Conservation (phyloP, 2,797 vertebrate genomes). For the Discoglossus pictus region DNA sequence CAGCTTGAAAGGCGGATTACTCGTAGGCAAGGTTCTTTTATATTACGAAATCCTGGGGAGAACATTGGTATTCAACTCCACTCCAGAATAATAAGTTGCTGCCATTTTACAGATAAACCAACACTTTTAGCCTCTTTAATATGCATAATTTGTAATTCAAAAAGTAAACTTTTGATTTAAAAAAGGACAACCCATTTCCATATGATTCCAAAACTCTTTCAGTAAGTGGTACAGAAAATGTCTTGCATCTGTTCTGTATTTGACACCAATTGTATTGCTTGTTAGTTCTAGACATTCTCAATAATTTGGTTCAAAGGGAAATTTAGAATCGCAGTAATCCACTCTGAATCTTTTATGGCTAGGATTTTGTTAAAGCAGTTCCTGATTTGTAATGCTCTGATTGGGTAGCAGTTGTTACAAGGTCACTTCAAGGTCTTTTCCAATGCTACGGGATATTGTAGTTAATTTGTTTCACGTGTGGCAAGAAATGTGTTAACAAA, state of each 20-base stretch:
- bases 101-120: too few relatives aligned
- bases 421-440: conserved; percentile 15
- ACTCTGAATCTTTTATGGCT: conserved; percentile 6
- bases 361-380: conserved; percentile 19
- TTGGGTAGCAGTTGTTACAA: neutral
- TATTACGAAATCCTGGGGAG: too few relatives aligned
- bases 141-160: neutral
- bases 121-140: neutral
- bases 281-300: conserved; percentile 15
- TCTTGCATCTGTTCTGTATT: conserved; percentile 4
- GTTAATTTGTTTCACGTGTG: too few relatives aligned
- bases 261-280: conserved; percentile 23
- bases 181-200: neutral
- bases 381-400: conserved; percentile 17
- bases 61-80: too few relatives aligned
- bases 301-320: conserved; percentile 30
- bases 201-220: neutral
- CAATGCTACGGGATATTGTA: too few relatives aligned
- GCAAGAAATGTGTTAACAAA: too few relatives aligned
- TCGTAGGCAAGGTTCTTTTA: too few relatives aligned
- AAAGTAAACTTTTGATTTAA: conserved; percentile 6
- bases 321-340: conserved; percentile 27
- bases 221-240: conserved; percentile 8
- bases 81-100: too few relatives aligned
- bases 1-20: too few relatives aligned